Evolutionary conservation across 2,113 vertebrate species (phyloP), one percentile per base, ranked within the genome.

Genomic region (Tricholaema leucomelas): DNA sequence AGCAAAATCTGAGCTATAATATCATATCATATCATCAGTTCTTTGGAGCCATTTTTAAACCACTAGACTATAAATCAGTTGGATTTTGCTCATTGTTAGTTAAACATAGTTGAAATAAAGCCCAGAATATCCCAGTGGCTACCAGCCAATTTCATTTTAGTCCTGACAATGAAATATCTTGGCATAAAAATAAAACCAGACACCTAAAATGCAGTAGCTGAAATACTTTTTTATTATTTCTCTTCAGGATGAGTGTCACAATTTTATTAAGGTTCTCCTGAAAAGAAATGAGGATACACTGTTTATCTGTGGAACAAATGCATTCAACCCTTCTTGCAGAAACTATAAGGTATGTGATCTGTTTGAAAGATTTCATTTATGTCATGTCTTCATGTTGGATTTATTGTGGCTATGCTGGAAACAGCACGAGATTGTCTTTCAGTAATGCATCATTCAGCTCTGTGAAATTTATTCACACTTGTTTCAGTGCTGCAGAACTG

Each of bases 181-280:
- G 8, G 24, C 8, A 69, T 52, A 33, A 12, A 15, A 90, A 56
- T 74, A 83, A 91, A 92, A 85, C 46, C 42, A 74, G 42, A 60
- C 25, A 15, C 75, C 63, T 31, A 38, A 73, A 60, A 38, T 36
- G 17, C 48, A 72, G 52, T 50, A 30, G 44, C 44, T 92, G 31
- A 90, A 96, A 79, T 90, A 40, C 15, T 82, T 96, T 50, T 50
- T 88, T 60, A 36, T 94, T 67, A 5, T 96, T 94, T 96, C 96
- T 95, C 85, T 85, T 70, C 96, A 99, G 99, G 99, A 99, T 87
- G 99, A 99, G 94, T 99, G 99, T 97, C 99, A 99, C 97, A 99
- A 99, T 95, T 99, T 99, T 96, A 99, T 99, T 97, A 99, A 99
- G 97, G 99, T 99, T 94, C 98, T 99, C 71, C 98, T 99, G 84